These are phyloP conservation scores for Manduca sexta DNA, from an alignment of 1,140 invertebrate genomes.

Conservation along the genomic window DNA sequence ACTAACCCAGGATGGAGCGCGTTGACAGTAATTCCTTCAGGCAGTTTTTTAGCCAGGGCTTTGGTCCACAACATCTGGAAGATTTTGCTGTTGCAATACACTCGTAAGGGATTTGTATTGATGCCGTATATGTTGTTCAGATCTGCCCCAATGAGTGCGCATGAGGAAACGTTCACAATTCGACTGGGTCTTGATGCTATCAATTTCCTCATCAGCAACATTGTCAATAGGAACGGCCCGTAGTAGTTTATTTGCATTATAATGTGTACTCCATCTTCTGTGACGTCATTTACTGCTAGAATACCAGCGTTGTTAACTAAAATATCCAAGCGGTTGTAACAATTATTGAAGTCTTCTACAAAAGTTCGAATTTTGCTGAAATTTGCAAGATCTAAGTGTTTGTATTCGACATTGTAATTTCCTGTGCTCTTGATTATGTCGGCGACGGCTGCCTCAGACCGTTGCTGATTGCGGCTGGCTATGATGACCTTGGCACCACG, in stretches of 20 bases:
- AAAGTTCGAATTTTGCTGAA: conserved; percentile 40
- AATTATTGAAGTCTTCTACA: conserved; percentile 43
- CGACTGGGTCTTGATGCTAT: conserved; percentile 68
- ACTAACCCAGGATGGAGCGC: conserved; percentile 76
- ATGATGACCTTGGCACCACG: conserved; percentile 78
- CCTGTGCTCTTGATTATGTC: conserved; percentile 37
- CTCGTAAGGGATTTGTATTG: conserved; percentile 50
- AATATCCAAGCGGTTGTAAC: conserved; percentile 74
- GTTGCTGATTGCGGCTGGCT: conserved; percentile 76
- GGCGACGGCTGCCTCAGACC: conserved; percentile 62
- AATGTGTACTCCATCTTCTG: conserved; percentile 76
- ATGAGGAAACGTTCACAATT: conserved; percentile 81
- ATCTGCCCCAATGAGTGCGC: conserved; percentile 67
- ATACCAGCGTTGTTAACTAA: conserved; percentile 82
- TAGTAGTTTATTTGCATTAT: conserved; percentile 79
- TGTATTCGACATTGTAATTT: conserved; percentile 38
- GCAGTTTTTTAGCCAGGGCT: conserved; percentile 75
- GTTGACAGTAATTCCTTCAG: conserved; percentile 73
- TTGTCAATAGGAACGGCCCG: conserved; percentile 79
- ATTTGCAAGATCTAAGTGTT: conserved; percentile 41
- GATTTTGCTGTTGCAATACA: conserved; percentile 80
- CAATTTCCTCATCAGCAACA: conserved; percentile 75
- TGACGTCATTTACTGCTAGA: conserved; percentile 36
- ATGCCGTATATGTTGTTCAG: conserved; percentile 77
- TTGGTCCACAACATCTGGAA: conserved; percentile 79